Conservation (phyloP, 1,140 invertebrate species). For the Drosophila teissieri region DNA sequence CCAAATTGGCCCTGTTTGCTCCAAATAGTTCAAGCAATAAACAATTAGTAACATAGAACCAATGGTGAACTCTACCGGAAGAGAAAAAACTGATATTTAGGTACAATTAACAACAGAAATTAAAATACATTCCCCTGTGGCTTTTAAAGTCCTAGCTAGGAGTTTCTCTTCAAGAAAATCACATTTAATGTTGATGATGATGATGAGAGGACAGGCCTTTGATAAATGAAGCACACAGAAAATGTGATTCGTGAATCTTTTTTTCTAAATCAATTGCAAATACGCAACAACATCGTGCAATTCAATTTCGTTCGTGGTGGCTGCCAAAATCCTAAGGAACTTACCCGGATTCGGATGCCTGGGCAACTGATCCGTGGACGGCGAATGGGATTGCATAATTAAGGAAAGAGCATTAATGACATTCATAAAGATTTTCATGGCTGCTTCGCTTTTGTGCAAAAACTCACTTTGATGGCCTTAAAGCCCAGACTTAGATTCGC, state of each 20-base stretch:
- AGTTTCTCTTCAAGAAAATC: conserved; percentile 9
- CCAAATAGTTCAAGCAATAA: neutral
- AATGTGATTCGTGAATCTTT: conserved; percentile 67
- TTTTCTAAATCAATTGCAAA: conserved; percentile 49
- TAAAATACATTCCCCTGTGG: neutral
- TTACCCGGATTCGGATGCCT: conserved; percentile 79
- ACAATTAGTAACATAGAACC: neutral
- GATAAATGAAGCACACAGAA: conserved; percentile 75
- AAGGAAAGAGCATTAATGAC: conserved; percentile 57
- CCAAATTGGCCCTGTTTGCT: no score
- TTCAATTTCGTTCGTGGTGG: conserved; percentile 22
- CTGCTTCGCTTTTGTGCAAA: conserved; percentile 21
- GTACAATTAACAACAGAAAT: conserved; percentile 8
- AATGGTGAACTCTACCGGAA: neutral
- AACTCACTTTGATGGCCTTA: conserved; percentile 82
- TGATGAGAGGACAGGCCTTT: conserved; percentile 40
- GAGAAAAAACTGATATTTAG: no score
- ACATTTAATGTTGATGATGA: neutral
- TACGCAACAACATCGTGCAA: conserved; percentile 25
- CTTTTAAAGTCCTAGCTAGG: neutral
- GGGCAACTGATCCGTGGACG: conserved; percentile 55
- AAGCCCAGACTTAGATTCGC: conserved; percentile 79
- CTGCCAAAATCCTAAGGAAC: conserved; percentile 38
- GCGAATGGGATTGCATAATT: conserved; percentile 47
- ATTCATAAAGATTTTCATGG: conserved; percentile 61